A percentile compares a stretch with the other conserved stretches of the same genome.
These are phyloP conservation scores for Meles meles DNA, from an alignment of 2,113 vertebrate genomes.

Conservation along the genomic window DNA sequence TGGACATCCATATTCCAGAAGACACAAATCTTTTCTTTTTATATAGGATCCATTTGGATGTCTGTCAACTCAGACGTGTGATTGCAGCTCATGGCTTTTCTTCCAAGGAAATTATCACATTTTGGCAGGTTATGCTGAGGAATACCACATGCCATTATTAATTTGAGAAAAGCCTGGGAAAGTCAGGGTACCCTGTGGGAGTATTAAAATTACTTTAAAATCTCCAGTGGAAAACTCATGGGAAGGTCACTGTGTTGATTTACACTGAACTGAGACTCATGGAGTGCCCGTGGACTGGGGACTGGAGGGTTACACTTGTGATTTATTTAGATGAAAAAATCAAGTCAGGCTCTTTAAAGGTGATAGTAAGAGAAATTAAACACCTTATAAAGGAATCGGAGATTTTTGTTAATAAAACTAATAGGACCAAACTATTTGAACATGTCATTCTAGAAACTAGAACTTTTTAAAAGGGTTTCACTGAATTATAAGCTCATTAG, in stretches of 20 bases:
- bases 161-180: background rate
- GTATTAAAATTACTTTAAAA: background rate
- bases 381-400: background rate
- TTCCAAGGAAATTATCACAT: constrained; percentile 69
- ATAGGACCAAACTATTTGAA: background rate
- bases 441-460: background rate
- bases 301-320: background rate
- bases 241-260: background rate
- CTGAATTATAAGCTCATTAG: constrained; percentile 23
- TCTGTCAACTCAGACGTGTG: constrained; percentile 76
- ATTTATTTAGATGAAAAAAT: background rate
- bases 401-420: background rate
- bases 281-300: background rate
- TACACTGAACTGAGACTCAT: background rate
- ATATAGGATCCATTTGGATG: constrained; percentile 74
- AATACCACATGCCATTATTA: constrained; percentile 68
- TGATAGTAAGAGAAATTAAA: background rate
- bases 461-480: constrained; percentile 26
- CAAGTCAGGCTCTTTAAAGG: background rate
- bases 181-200: background rate
- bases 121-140: constrained; percentile 80
- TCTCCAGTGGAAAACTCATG: background rate
- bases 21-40: constrained; percentile 78
- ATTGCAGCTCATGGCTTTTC: constrained; percentile 77
- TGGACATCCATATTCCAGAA: constrained; percentile 72